phyloP scores from a whole-genome alignment of 2,888 invertebrate species.

The Phytoseiulus persimilis region DNA sequence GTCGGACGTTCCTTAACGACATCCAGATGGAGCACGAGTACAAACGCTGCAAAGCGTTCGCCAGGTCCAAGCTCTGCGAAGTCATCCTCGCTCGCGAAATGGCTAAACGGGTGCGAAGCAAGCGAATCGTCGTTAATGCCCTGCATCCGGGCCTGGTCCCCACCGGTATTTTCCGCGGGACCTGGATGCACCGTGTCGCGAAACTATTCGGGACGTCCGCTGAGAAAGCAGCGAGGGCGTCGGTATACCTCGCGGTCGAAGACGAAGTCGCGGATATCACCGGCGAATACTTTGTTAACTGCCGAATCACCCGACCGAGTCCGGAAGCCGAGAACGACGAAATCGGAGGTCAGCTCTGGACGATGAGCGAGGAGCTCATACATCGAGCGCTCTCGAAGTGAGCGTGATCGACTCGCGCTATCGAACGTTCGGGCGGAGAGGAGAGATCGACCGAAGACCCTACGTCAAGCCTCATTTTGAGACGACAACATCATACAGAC shows the following conservation, averaged over 20 bases:
- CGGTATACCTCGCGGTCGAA: not conserved
- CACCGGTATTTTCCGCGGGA: slow-evolving; percentile 7
- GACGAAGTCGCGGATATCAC: not conserved
- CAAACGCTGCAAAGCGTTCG: slow-evolving; percentile 37
- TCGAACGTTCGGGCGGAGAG: no score
- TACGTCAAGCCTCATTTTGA: no score
- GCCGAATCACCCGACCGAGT: slow-evolving; percentile 9
- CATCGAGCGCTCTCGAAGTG: slow-evolving; percentile 18
- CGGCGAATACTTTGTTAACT: slow-evolving; percentile 6
- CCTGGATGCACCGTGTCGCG: not conserved
- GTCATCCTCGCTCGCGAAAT: slow-evolving; percentile 29
- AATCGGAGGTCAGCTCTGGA: slow-evolving; percentile 1
- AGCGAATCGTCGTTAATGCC: slow-evolving; percentile 22
- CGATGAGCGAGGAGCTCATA: slow-evolving; percentile 19
- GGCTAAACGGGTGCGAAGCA: slow-evolving; percentile 6
- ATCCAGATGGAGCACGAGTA: slow-evolving; percentile 37
- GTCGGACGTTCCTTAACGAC: slow-evolving; percentile 33
- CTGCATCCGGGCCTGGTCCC: slow-evolving; percentile 40
- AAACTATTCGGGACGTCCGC: slow-evolving; percentile 9
- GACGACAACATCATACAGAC: no score
- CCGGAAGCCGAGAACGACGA: slow-evolving; percentile 33
- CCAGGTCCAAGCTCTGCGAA: slow-evolving; percentile 33
- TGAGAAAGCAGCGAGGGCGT: not conserved
- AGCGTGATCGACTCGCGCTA: not conserved
- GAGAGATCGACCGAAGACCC: no score